These are phyloP conservation scores for Acipenser oxyrinchus DNA, from an alignment of 2,797 vertebrate species.

Conservation along the genomic window DNA sequence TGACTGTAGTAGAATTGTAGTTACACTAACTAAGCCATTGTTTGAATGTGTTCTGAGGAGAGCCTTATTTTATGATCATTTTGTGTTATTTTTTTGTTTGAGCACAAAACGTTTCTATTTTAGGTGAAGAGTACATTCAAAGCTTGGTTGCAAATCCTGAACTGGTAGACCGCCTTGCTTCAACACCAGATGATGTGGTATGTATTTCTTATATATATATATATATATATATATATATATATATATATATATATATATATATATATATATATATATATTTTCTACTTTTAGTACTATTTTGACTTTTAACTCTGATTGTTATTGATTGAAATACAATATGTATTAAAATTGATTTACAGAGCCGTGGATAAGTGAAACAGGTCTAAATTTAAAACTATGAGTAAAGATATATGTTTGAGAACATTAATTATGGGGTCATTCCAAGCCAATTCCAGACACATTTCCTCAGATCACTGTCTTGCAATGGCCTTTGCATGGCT, in stretches of 20 bases:
- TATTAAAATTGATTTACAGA: no score
- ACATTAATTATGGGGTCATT: no score
- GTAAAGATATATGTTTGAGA: no score
- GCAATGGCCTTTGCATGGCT: no score
- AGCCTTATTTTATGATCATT: neutral
- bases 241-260: no score
- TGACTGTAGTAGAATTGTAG: no score
- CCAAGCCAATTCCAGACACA: no score
- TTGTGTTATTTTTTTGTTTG: neutral
- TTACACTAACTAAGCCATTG: neutral
- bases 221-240: no score
- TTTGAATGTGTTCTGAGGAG: neutral
- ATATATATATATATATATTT: neutral
- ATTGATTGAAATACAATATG: no score
- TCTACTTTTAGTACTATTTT: neutral
- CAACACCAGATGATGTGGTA: slow-evolving; percentile 78
- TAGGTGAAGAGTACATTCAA: slow-evolving; percentile 92
- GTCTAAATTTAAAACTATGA: no score
- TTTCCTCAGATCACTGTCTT: no score
- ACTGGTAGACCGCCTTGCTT: slow-evolving; percentile 85
- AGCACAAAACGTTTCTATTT: neutral
- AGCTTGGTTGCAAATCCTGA: slow-evolving; percentile 84
- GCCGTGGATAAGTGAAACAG: no score
- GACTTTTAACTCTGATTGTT: neutral
- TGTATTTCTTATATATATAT: neutral